Evolutionary conservation across 2,888 invertebrate species (phyloP), one percentile per base, ranked within the genome.

Genomic region (Endotricha flammealis): DNA sequence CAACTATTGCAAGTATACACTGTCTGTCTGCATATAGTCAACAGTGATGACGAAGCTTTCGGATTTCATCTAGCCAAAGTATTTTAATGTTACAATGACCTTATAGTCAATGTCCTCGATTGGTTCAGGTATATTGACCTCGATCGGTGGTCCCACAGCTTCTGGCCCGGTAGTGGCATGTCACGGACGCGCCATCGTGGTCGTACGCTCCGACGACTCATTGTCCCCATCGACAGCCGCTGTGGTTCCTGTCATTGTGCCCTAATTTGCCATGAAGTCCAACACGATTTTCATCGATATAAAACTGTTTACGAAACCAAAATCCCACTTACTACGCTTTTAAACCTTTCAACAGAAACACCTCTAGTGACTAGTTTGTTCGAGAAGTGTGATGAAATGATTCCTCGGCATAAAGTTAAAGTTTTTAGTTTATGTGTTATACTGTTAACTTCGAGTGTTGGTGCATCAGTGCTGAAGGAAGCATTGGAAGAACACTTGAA

Each of bases 191-290:
- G 52, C 59, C 52, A 48, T 35, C 35, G 29, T 29, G 35, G 22
- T 22, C 50, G n/a, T n/a, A 39, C 45, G 48, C 60, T 57, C 64
- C 50, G 56, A 54, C 48, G 44, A 50, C 42, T 62, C 66, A 82
- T 82, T 85, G 83, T 85, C 65, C 64, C 63, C 59, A 46, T 49
- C 50, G 16, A 55, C 58, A 50, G 57, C 53, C 53, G 65, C 76
- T 75, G 75, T 67, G 73, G 69, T 87, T 87, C 87, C 87, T 81
- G 78, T 71, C 74, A 87, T 87, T 87, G 87, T 87, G 55, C 59
- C 62, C 53, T 75, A 73, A 87, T 65, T 44, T 42, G 50, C 77
- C 85, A 72, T 78, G 87, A 87, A 86, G 72, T 69, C 62, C 71
- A 71, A 69, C 69, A 66, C 71, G 66, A 67, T 71, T 71, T 59